Evolutionary conservation across 2,888 invertebrate genomes (phyloP), one percentile per base, ranked within the genome.

Genomic region (Drosophila kambysellisi): DNA sequence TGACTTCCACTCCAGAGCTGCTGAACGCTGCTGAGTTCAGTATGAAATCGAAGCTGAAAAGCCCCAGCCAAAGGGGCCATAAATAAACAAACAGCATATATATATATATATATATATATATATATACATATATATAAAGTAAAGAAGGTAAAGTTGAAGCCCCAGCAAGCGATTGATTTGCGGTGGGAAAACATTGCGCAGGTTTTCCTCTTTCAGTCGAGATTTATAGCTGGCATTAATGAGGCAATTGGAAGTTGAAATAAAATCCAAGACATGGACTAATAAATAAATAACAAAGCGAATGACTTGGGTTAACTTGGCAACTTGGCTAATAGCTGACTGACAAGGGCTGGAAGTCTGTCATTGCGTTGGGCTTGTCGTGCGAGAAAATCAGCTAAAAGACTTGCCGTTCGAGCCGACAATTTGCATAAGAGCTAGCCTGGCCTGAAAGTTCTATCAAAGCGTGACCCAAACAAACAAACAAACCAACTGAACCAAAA

Each of bases 381-480:
- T 71, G 56, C 41, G 62, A 60, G 57, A 59, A 64, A 59, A 73
- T 62, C 68, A 62, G 29, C 43, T 32, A 56, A 74, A 70, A 70
- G 51, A 70, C 56, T 58, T 29, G 54, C 64, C 43, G 41, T 30
- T 37, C 32, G 51, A 63, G 63, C 57, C 69, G 53, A 68, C 68
- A 84, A 85, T 85, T 85, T 85, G 76, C 85, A 89, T 84, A 84
- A 82, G 25, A 48, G 58, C 60, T 37, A 39, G 54, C 37, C 25
- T 67, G 62, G 66, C 65, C 79, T 73, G 65, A 59, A 70, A 82
- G 88, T 85, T 85, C 89, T 88, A 80, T 66, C 82, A 81, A 78
- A 85, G 81, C 85, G 82, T 85, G 85, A 85, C 90, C 85, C 74
- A 89, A 73, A 73, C 83, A 84, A 79, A 84, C 73, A 84, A 81